Base-by-base conservation (phyloP, 1,140 invertebrate genomes). In the Drosophila malerkotliana region DNA sequence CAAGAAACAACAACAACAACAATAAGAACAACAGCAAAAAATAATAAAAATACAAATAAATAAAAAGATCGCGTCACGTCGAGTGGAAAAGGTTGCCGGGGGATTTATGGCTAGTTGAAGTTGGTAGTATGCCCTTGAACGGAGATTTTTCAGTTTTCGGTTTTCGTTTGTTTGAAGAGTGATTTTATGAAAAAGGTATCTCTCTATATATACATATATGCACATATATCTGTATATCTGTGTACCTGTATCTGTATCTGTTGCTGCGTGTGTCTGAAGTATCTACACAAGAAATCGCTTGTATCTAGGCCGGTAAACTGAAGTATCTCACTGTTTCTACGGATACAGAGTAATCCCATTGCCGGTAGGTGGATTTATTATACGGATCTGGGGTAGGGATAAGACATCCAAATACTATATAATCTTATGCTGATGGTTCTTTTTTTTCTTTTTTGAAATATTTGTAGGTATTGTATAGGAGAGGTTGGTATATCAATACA, bases 51-150 rank as follows among this genome's bases (percentile, higher is more conserved):
- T 34, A 9, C 7, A 34, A 34, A 34, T 34, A 34, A 34, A 37
- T 4, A 9, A 44, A 52, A 51, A 73, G 26, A 72, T 68, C 52
- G 64, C 67, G 63, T 69, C 66, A 69, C 66, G 63, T 69, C 44
- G 67, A 69, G 64, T 69, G 64, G 64, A 69, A 69, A 57, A 69
- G 63, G 63, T 69, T 69, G 67, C 67, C 32, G 64, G 52, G 47
- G 67, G 63, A 71, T 71, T 71, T 69, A 77, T 69, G 56, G 53
- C 39, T 57, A 69, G 63, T 68, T 77, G 57, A 69, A 62, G 73
- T 77, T 61, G 59, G 34, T 37, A 54, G 48, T 37, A 53, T 72
- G 75, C 67, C 75, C 55, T 78, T 78, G 67, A 78, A 60, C 32
- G 54, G 2, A 51, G 63, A 57, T 39, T 21, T 39, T 47, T 45